Evolutionary conservation across 2,797 vertebrate species (phyloP), one percentile per base, ranked within the genome.

Genomic region (Pangasius djambal): DNA sequence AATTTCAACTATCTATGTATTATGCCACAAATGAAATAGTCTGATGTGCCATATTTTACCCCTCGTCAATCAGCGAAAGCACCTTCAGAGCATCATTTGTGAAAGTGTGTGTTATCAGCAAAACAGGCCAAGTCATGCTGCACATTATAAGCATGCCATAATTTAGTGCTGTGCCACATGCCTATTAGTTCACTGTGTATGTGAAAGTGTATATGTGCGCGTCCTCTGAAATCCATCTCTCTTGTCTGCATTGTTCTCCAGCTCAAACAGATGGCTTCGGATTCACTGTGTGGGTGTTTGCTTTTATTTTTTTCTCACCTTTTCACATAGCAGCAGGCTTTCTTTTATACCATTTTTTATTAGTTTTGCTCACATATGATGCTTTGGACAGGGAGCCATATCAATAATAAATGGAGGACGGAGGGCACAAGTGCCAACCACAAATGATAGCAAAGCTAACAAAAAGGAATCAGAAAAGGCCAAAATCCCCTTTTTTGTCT

Each of bases 1-100:
- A 92, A 92, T 94, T 94, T 89, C 89, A 52, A 84, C 86, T 92
- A 85, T 87, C 89, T 92, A 93, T 94, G 90, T 87, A 91, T 94
- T 93, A 93, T 92, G 90, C 89, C 90, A 81, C 90, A 90, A 94
- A 92, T 91, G 89, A 93, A 94, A 92, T 87, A 8, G 69, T 88
- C 70, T 83, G 67, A 77, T 87, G 72, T 85, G 77, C 83, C 90
- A 90, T 92, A 91, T 93, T 93, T 94, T 91, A 94, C 92, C 75
- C 50, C 50, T 65, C 44, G 92, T 95, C 92, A 92, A 88, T 95
- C 92, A 93, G 85, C 69, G 13, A 12, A 61, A 13, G 84, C 61
- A 72, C 91, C 88, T 91, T 86, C 78, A 67, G 88, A 87, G 55
- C 37, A 25, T 83, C 81, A 37, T 89, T 92, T 93, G 83, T 69